These are phyloP conservation scores for Synanthedon myopaeformis DNA, from an alignment of 2,888 invertebrate species.

Conservation along the genomic window DNA sequence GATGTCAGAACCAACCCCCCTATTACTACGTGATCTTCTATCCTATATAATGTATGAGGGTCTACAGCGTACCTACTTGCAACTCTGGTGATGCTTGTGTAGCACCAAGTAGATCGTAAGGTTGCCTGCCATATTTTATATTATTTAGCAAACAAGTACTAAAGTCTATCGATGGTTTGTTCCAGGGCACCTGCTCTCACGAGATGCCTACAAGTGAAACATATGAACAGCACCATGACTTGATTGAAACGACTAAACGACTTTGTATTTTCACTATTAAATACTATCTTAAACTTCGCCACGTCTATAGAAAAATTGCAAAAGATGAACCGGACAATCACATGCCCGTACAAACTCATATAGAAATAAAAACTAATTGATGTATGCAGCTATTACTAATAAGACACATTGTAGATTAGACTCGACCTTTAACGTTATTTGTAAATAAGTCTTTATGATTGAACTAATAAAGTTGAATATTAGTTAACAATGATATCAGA, in stretches of 20 bases:
- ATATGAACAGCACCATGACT: constrained; percentile 51
- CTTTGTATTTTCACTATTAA: constrained; percentile 17
- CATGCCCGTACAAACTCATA: neutral
- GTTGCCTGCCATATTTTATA: too few relatives aligned
- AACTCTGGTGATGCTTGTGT: too few relatives aligned
- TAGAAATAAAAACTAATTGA: neutral
- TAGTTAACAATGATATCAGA: too few relatives aligned
- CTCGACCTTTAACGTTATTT: neutral
- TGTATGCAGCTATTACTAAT: neutral
- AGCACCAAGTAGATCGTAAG: too few relatives aligned
- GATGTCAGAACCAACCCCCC: too few relatives aligned
- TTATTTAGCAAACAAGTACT: too few relatives aligned
- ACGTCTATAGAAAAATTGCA: constrained; percentile 36
- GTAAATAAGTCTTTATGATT: neutral
- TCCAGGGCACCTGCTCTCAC: constrained; percentile 62
- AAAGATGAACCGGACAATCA: constrained; percentile 3
- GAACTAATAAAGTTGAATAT: neutral
- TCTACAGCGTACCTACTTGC: too few relatives aligned
- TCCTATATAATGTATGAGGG: too few relatives aligned
- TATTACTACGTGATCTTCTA: too few relatives aligned
- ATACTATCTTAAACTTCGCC: constrained; percentile 40
- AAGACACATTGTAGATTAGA: neutral
- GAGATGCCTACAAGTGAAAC: constrained; percentile 53
- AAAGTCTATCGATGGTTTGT: constrained; percentile 13
- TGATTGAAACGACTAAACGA: constrained; percentile 32